These are phyloP conservation scores for Chaenocephalus aceratus DNA, from an alignment of 2,113 vertebrate genomes.

Conservation along the genomic window DNA sequence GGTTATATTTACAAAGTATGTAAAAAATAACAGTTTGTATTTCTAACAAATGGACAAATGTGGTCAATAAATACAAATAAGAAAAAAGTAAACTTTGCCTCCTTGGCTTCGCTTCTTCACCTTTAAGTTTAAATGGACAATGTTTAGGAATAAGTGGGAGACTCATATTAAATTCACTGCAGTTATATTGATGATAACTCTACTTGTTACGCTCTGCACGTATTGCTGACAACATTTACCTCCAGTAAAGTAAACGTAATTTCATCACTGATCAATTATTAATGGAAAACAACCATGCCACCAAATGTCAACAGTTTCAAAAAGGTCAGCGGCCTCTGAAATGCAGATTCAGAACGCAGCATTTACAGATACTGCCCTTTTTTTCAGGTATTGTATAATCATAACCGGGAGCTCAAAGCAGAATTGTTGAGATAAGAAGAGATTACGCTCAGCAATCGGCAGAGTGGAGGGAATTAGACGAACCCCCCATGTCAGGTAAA, in stretches of 20 bases:
- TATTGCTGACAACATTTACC: neutral
- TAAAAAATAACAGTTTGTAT: no score
- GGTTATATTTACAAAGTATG: no score
- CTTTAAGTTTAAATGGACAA: neutral
- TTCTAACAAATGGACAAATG: no score
- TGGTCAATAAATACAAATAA: no score
- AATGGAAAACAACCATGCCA: conserved; percentile 15
- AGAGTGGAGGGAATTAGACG: conserved; percentile 49
- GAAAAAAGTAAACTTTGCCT: no score
- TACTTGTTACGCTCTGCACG: neutral
- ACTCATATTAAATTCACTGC: neutral
- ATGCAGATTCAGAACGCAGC: conserved; percentile 5
- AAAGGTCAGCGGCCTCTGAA: conserved; percentile 16
- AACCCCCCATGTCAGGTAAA: conserved; percentile 57
- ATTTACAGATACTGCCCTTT: neutral
- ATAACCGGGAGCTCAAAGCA: conserved; percentile 1
- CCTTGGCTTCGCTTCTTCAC: neutral
- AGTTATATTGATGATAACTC: neutral
- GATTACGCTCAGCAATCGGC: conserved; percentile 47
- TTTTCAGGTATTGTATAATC: conserved; percentile 19
- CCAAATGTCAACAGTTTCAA: conserved; percentile 14
- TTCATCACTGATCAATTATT: conserved; percentile 39
- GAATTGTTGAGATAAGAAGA: conserved; percentile 29
- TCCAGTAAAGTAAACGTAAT: conserved; percentile 6
- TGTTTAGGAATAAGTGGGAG: neutral